Base-by-base conservation (phyloP, 2,113 vertebrate genomes). In the Varanus salvator region DNA sequence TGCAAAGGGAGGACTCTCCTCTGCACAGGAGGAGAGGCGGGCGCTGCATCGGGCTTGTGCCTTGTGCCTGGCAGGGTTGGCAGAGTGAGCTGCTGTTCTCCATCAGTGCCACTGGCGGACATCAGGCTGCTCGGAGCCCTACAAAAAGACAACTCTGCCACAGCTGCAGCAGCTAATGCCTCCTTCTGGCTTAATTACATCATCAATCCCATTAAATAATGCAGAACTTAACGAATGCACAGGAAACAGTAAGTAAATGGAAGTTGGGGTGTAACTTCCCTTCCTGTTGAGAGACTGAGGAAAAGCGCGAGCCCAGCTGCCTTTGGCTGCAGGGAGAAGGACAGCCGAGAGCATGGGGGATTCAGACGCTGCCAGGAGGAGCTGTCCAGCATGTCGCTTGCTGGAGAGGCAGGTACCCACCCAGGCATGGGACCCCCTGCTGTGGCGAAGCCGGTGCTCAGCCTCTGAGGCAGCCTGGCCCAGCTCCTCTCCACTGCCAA, bases 221-320 rank as follows among this genome's bases (percentile, higher is more conserved):
- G 80, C 87, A 86, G 92, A 86, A 52, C 88, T 90, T 95, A 94
- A 94, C 86, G 90, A 86, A 90, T 92, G 68, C 69, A 31, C 60
- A 87, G 93, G 66, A 80, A 93, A 87, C 82, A 89, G 60, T 31
- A 83, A 64, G 84, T 86, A 89, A 91, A 87, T 69, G 52, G 87
- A 78, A 72, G 88, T 85, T 74, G 3, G 8, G 0, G 48, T 38
- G 82, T 31, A n/a, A 77, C 90, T 52, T 69, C 66, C 71, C 54
- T 0, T 74, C 85, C 92, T 72, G 92, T 27, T 48, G 11, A 84
- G 57, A 80, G 80, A 69, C 27, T 0, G 89, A 57, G 60, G 38
- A 54, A 44, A 54, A 31, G 12, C 2, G 87, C 87, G 89, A 77
- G 1, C 1, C 29, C 34, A 44, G 23, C 44, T 86, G 38, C 3